Base-by-base conservation (phyloP, 2,113 vertebrate genomes). In the Macrotis lagotis region DNA sequence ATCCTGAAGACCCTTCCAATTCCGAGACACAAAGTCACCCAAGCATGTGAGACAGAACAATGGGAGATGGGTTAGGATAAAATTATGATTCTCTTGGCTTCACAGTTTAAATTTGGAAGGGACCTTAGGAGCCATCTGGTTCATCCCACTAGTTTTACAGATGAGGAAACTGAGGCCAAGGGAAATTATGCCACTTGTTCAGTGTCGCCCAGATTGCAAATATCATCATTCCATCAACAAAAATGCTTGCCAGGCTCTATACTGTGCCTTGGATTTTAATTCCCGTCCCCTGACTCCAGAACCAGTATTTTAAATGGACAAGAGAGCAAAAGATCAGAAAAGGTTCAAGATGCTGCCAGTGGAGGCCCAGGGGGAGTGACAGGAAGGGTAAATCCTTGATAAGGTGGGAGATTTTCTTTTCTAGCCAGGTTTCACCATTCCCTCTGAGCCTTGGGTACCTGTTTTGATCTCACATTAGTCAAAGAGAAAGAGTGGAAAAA, bases 391-490 rank as follows among this genome's bases (percentile, higher is more conserved):
- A 83, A 22, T n/a, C 66, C 37, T n/a, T 44, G n/a, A 83, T 44
- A 83, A 8, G 19, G n/a, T 44, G 22, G n/a, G 66, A 83, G 66
- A 44, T 44, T 83, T 44, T 44, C 44, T 83, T 44, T 44, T n/a
- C 37, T 83, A 83, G n/a, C 66, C 66, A 44, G 66, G 66, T 22
- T 83, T 44, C 19, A 83, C 24, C 37, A 19, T 47, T 0, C 48
- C 25, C 51, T 12, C 49, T 11, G 48, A 25, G 51, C 52, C 53
- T 12, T 53, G 24, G 16, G 88, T 48, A 48, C 44, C 44, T 7
- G 51, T 93, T 52, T 8, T 94, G 66, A 91, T 51, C 49, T 47
- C 44, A 51, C 47, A 26, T n/a, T 44, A n/a, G 93, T 88, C 94
- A 0, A 83, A 22, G 0, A 25, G 31, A 66, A 52, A 49, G 37